Percentiles rank a stretch among this genome's conserved stretches.
Evolutionary conservation across 2,113 vertebrate species (phyloP).

Genomic region (Anoura caudifer): DNA sequence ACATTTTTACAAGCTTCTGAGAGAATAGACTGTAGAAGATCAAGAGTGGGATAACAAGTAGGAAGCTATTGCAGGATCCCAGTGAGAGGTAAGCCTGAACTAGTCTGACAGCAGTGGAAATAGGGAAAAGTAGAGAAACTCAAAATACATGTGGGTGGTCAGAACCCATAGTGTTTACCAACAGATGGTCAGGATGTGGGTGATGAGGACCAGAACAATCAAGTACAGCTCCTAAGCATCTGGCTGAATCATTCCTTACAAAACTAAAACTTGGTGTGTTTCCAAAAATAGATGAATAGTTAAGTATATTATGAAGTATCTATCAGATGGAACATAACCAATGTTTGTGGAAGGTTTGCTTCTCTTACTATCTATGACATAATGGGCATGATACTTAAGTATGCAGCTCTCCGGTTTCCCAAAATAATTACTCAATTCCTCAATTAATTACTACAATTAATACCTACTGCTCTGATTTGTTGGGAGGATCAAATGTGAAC

Average conservation of each 20-base stretch:
- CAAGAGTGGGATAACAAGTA: neutral
- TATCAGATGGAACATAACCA: neutral
- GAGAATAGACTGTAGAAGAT: neutral
- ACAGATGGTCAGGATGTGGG: neutral
- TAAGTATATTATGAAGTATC: neutral
- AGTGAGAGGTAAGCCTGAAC: neutral
- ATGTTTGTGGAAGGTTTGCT: neutral
- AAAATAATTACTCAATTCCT: conserved; percentile 20
- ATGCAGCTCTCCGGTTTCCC: neutral
- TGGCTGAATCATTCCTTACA: neutral
- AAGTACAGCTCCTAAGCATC: neutral
- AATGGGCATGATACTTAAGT: neutral
- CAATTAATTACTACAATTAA: conserved; percentile 1
- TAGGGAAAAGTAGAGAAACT: neutral
- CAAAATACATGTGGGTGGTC: neutral
- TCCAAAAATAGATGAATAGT: neutral
- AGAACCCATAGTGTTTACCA: neutral
- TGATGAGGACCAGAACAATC: neutral
- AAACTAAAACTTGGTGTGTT: conserved; percentile 17
- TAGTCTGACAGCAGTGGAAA: neutral
- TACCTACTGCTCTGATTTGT: neutral
- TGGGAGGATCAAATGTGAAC: conserved; percentile 18
- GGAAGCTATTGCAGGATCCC: neutral
- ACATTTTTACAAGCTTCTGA: neutral
- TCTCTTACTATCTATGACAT: neutral